A percentile compares a stretch with the other conserved stretches of the same genome.
Conservation (phyloP, 2,113 vertebrate species). For the Panthera uncia region DNA sequence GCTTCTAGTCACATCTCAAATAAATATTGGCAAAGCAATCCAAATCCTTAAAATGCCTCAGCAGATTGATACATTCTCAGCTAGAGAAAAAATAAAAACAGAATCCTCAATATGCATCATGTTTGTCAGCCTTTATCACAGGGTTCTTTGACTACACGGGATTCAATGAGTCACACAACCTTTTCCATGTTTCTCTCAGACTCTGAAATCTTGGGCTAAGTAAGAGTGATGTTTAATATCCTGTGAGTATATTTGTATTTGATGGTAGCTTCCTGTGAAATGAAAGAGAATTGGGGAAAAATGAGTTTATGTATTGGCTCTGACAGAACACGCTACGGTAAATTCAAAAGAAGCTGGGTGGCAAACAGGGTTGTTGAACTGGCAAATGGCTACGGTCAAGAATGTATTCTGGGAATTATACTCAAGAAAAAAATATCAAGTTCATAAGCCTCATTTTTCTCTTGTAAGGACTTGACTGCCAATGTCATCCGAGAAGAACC, state of each 20-base stretch:
- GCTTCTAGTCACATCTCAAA: slow-evolving; percentile 53
- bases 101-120: not conserved
- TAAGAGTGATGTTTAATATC: slow-evolving; percentile 48
- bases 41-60: slow-evolving; percentile 50
- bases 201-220: not conserved
- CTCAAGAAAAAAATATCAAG: slow-evolving; percentile 23
- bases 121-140: not conserved
- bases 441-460: slow-evolving; percentile 38
- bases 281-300: not conserved
- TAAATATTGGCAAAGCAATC: slow-evolving; percentile 72
- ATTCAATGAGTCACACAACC: not conserved
- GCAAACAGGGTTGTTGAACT: slow-evolving; percentile 31
- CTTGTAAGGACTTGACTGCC: slow-evolving; percentile 32
- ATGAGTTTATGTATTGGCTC: not conserved
- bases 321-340: not conserved
- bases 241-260: not conserved
- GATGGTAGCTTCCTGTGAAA: slow-evolving; percentile 20
- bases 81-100: not conserved
- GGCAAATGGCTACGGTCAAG: slow-evolving; percentile 37
- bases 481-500: not conserved
- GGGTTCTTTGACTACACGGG: not conserved
- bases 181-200: not conserved
- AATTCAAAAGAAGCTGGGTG: not conserved
- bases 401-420: slow-evolving; percentile 63
- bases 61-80: slow-evolving; percentile 42